phyloP scores from a whole-genome alignment of 30 jellyfish, hydroid and myxozoan genomes.

The Hydractinia symbiolongicarpus region DNA sequence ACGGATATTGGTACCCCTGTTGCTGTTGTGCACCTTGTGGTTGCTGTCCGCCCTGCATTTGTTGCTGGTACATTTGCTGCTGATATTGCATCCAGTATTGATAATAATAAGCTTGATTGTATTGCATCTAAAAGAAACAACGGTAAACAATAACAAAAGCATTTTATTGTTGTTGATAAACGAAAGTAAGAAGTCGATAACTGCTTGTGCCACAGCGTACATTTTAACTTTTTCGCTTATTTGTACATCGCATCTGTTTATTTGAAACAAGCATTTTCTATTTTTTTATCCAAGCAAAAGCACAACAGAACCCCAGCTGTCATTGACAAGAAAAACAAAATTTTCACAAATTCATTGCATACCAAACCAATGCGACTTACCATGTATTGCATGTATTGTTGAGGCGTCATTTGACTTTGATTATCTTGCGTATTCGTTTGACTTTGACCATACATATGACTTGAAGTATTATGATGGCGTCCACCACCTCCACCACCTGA shows the following conservation, averaged over 20 bases:
- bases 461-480: too few species aligned
- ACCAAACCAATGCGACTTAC: background rate
- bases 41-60: slow-evolving; percentile 25
- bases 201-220: too few species aligned
- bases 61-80: slow-evolving; percentile 16
- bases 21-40: slow-evolving; percentile 15
- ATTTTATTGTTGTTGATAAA: too few species aligned
- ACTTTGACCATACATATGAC: background rate
- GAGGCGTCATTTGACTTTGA: slow-evolving; percentile 20
- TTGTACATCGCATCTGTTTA: too few species aligned
- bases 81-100: slow-evolving; percentile 47
- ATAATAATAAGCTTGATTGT: slow-evolving; percentile 41
- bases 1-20: slow-evolving; percentile 9
- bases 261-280: too few species aligned
- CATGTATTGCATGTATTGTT: slow-evolving; percentile 19
- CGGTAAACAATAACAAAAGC: too few species aligned
- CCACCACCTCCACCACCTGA: too few species aligned
- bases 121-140: background rate
- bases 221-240: too few species aligned
- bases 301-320: background rate
- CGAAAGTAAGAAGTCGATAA: too few species aligned
- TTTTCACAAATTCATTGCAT: background rate
- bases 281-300: background rate
- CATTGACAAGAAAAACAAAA: background rate
- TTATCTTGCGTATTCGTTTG: background rate